Percentiles rank a stretch among this genome's conserved stretches.
phyloP scores from a whole-genome alignment of 2,888 invertebrate genomes.

The Aspidiotus destructor region DNA sequence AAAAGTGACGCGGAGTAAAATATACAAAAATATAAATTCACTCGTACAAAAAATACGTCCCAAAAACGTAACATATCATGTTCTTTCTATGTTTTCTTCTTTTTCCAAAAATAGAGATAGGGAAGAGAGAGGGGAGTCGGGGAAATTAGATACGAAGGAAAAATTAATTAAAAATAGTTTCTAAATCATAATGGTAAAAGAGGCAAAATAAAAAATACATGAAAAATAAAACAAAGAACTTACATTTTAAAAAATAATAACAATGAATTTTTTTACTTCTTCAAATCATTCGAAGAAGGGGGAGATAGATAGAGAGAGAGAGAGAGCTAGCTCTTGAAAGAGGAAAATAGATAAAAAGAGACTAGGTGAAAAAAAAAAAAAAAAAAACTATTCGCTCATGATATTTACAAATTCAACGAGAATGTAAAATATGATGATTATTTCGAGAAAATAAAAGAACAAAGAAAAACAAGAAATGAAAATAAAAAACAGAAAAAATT shows the following conservation, averaged over 20 bases:
- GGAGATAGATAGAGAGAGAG: too few relatives aligned
- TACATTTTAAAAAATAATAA: slow-evolving; percentile 13
- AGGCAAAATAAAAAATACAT: slow-evolving; percentile 11
- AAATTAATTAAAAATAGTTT: too few relatives aligned
- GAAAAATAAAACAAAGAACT: slow-evolving; percentile 20
- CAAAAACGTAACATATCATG: not conserved
- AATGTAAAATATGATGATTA: not conserved
- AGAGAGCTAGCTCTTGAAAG: too few relatives aligned
- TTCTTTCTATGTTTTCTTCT: not conserved
- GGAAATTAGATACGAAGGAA: not conserved
- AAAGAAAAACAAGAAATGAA: slow-evolving; percentile 15
- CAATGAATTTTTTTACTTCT: slow-evolving; percentile 4
- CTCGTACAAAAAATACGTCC: not conserved
- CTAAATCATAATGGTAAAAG: slow-evolving; percentile 27
- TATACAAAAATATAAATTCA: slow-evolving; percentile 2
- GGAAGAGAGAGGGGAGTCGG: not conserved
- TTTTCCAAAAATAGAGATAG: slow-evolving; percentile 3
- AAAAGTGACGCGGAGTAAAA: slow-evolving; percentile 6
- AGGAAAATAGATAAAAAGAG: slow-evolving; percentile 17
- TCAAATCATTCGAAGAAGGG: too few relatives aligned
- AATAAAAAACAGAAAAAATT: slow-evolving; percentile 17
- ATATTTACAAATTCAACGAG: slow-evolving; percentile 19
- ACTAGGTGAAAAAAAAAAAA: slow-evolving; percentile 27
- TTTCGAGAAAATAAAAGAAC: slow-evolving; percentile 12
- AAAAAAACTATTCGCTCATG: slow-evolving; percentile 6